Evolutionary conservation across 1,140 invertebrate species (phyloP).

Genomic region (Reticulitermes speratus): DNA sequence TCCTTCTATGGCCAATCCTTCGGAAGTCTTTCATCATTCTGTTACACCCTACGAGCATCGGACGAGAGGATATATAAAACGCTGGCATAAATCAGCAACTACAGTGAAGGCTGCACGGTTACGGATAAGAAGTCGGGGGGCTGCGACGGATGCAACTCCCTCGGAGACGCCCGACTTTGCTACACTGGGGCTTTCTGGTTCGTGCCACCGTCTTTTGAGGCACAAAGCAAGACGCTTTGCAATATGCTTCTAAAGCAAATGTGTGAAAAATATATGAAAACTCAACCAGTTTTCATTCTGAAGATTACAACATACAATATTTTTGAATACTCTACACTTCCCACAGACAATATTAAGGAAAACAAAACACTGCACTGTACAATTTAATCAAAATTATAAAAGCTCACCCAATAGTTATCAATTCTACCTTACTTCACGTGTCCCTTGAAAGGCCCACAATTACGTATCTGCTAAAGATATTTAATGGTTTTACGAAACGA

Average conservation of each 20-base stretch:
- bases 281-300: not conserved
- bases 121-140: not conserved
- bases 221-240: not conserved
- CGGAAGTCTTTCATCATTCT: slow-evolving; percentile 10
- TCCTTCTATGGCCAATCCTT: slow-evolving; percentile 7
- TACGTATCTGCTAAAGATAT: no score
- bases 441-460: no score
- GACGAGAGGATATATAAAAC: slow-evolving; percentile 14
- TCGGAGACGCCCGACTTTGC: not conserved
- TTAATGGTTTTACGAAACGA: no score
- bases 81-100: slow-evolving; percentile 15
- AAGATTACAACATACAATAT: not conserved
- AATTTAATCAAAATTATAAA: no score
- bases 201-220: not conserved
- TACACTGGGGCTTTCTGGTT: not conserved
- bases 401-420: no score
- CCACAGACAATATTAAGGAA: no score
- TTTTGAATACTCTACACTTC: no score
- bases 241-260: not conserved
- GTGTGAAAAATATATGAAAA: not conserved
- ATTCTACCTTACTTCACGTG: no score
- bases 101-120: not conserved
- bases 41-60: not conserved
- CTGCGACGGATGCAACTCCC: not conserved
- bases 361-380: no score